Percentiles rank a stretch among this genome's conserved stretches.
Conservation (phyloP, 2,888 invertebrate genomes). For the Chaetoderma sp. region DNA sequence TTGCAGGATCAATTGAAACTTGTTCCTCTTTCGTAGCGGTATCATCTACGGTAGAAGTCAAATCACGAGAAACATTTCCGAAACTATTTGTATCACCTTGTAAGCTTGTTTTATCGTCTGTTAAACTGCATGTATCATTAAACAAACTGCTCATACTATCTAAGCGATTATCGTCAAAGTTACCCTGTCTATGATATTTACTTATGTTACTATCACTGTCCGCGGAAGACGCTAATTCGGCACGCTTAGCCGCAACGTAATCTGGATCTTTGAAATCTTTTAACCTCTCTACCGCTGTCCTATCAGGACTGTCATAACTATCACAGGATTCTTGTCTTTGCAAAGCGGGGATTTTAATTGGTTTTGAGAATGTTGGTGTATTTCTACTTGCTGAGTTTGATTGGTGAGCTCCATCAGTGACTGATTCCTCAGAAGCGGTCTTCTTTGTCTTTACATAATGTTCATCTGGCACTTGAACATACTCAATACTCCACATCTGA, state of each 20-base stretch:
- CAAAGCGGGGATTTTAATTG: conserved; percentile 29
- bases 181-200: no score
- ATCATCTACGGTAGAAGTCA: conserved; percentile 35
- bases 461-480: conserved; percentile 85
- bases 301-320: conserved; percentile 47
- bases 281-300: conserved; percentile 50
- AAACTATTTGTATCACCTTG: no score
- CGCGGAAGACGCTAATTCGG: conserved; percentile 62
- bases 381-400: no score
- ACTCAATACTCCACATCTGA: conserved; percentile 97
- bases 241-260: conserved; percentile 48
- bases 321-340: conserved; percentile 39
- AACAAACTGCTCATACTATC: conserved; percentile 32
- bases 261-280: conserved; percentile 64
- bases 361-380: conserved; percentile 33
- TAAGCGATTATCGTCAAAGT: conserved; percentile 27
- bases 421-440: not conserved
- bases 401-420: not conserved
- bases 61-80: no score
- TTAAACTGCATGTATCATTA: no score
- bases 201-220: conserved; percentile 59
- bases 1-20: conserved; percentile 55
- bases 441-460: conserved; percentile 26
- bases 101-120: no score
- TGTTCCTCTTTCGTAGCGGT: not conserved